phyloP scores from a whole-genome alignment of 1,140 invertebrate species.

The Calephelis nemesis region DNA sequence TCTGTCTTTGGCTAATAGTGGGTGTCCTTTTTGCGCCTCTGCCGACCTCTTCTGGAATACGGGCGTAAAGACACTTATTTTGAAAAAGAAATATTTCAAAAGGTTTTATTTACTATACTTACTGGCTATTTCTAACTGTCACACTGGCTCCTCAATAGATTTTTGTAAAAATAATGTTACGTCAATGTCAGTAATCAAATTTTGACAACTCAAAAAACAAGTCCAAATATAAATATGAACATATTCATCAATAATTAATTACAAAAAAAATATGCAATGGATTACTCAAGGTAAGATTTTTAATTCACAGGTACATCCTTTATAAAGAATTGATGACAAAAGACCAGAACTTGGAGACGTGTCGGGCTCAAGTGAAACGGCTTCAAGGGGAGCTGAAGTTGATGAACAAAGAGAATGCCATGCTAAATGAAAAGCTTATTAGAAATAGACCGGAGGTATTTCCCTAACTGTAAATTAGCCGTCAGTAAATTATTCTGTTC shows the following conservation, averaged over 20 bases:
- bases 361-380: constrained; percentile 59
- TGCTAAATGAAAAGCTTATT: constrained; percentile 55
- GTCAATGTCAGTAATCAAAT: not conserved
- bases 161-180: too few species aligned
- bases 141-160: too few species aligned
- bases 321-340: constrained; percentile 71
- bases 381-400: constrained; percentile 65
- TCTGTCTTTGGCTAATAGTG: too few species aligned
- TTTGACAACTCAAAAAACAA: not conserved
- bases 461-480: not conserved
- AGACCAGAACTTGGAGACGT: constrained; percentile 64
- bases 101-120: too few species aligned
- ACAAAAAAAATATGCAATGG: constrained; percentile 36
- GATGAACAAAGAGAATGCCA: constrained; percentile 57
- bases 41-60: too few species aligned
- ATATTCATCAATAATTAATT: constrained; percentile 15
- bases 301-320: constrained; percentile 56
- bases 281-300: constrained; percentile 44
- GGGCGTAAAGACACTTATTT: too few species aligned
- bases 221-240: not conserved
- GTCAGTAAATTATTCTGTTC: too few species aligned
- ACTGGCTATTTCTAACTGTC: too few species aligned
- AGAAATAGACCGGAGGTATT: constrained; percentile 45
- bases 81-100: too few species aligned
- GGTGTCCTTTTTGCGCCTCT: too few species aligned